Conservation (phyloP, 1,140 invertebrate genomes). For the Gryon sp. region DNA sequence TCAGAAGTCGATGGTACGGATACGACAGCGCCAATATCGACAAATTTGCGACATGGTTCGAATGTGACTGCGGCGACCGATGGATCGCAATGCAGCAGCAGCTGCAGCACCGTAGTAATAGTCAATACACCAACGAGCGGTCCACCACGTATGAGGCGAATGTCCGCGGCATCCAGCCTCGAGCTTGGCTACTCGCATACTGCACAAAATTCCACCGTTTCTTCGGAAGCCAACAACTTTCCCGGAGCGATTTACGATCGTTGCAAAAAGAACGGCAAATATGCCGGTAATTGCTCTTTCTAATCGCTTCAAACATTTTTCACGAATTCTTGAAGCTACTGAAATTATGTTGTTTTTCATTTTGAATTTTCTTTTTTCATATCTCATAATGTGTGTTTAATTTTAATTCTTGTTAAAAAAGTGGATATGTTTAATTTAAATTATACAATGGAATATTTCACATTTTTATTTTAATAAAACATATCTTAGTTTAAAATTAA, state of each 20-base stretch:
- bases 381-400: too few relatives aligned
- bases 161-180: slow-evolving; percentile 86
- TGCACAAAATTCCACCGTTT: slow-evolving; percentile 87
- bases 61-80: slow-evolving; percentile 73
- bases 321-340: too few relatives aligned
- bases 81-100: slow-evolving; percentile 89
- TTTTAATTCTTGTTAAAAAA: too few relatives aligned
- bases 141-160: slow-evolving; percentile 77
- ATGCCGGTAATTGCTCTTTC: slow-evolving; percentile 73
- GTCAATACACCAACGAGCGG: slow-evolving; percentile 81
- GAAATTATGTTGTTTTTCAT: too few relatives aligned
- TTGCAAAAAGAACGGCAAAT: slow-evolving; percentile 74
- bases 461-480: too few relatives aligned
- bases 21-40: slow-evolving; percentile 52
- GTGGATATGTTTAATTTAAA: too few relatives aligned
- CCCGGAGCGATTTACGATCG: slow-evolving; percentile 79
- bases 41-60: slow-evolving; percentile 53
- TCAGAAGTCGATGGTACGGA: slow-evolving; percentile 72
- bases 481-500: too few relatives aligned
- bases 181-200: slow-evolving; percentile 90
- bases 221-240: slow-evolving; percentile 75
- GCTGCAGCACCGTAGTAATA: slow-evolving; percentile 89
- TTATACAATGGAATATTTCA: too few relatives aligned
- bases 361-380: too few relatives aligned
- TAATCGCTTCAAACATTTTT: too few relatives aligned